phyloP scores from a whole-genome alignment of 1,140 invertebrate genomes.

The Tetramorium alpestre region DNA sequence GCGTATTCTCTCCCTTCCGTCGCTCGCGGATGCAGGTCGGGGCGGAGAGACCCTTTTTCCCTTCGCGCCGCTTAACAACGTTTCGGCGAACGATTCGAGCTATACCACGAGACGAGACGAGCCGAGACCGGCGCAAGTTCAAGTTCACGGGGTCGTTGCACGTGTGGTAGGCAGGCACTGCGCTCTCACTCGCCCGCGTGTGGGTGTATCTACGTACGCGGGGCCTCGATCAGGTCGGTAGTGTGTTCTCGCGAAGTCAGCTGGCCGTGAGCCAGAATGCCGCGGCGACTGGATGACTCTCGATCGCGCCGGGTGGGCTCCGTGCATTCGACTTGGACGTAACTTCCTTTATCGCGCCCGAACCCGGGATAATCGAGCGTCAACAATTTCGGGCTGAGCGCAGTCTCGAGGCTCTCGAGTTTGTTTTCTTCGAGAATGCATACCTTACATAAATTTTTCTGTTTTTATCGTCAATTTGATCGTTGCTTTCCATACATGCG shows the following conservation, averaged over 20 bases:
- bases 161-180: conserved; percentile 39
- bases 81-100: conserved; percentile 50
- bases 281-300: conserved; percentile 56
- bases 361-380: background rate
- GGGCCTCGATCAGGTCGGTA: conserved; percentile 5
- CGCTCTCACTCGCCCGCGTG: conserved; percentile 1
- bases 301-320: conserved; percentile 55
- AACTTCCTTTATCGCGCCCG: conserved; percentile 29
- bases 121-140: conserved; percentile 62
- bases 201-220: conserved; percentile 40
- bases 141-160: conserved; percentile 69
- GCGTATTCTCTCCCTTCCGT: background rate
- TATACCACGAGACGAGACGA: background rate
- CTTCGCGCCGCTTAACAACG: conserved; percentile 13
- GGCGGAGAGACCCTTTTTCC: background rate
- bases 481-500: background rate
- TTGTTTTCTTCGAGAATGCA: background rate
- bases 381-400: background rate
- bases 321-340: background rate
- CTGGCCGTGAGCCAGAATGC: conserved; percentile 60
- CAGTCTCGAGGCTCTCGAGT: background rate
- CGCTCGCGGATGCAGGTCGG: conserved; percentile 10
- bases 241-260: conserved; percentile 49
- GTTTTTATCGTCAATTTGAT: background rate
- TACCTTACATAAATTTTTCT: background rate